phyloP scores from a whole-genome alignment of 2,797 vertebrate species.

The Loris lydekkerianus region DNA sequence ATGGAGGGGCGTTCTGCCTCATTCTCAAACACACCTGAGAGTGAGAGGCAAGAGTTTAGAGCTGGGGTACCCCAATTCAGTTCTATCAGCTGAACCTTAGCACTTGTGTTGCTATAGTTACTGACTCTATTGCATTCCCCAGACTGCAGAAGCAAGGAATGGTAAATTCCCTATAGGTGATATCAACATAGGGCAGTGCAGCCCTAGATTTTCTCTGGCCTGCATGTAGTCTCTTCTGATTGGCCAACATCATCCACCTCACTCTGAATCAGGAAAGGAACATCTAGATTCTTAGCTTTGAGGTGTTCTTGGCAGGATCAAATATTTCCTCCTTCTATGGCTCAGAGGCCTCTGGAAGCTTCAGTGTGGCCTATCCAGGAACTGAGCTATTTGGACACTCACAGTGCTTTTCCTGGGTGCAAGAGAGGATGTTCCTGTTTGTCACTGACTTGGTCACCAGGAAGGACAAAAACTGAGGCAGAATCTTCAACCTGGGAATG shows the following conservation, averaged over 20 bases:
- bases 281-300: background rate
- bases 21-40: background rate
- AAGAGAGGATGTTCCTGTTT: background rate
- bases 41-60: background rate
- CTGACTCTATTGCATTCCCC: background rate
- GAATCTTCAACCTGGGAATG: background rate
- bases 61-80: background rate
- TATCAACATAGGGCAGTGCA: background rate
- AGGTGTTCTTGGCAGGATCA: background rate
- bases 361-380: background rate
- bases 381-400: background rate
- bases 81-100: background rate
- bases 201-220: background rate
- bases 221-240: background rate
- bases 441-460: background rate
- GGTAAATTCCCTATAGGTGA: background rate
- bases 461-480: background rate
- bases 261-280: background rate
- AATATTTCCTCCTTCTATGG: background rate
- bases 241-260: background rate
- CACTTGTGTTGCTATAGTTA: background rate
- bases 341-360: background rate
- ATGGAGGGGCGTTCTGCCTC: background rate
- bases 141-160: background rate
- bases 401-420: background rate